phyloP scores from a whole-genome alignment of 2,888 invertebrate species.

The Drymonia ruficornis region DNA sequence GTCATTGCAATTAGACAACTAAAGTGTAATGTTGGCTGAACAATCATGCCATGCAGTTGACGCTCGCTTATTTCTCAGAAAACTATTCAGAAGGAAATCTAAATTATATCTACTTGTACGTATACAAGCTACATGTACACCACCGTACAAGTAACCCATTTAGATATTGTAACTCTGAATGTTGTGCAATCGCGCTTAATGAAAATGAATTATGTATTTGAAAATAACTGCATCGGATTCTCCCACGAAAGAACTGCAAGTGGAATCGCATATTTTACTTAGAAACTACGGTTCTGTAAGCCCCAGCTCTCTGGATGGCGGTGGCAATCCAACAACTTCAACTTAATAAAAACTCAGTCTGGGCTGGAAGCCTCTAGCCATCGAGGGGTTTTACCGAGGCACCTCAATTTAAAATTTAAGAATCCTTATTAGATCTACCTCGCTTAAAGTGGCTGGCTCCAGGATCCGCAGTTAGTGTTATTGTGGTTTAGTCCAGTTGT shows the following conservation, averaged over 20 bases:
- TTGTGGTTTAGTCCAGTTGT: conserved; percentile 8
- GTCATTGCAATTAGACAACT: too few relatives aligned
- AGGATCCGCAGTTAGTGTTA: conserved; percentile 5
- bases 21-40: too few relatives aligned
- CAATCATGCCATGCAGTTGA: too few relatives aligned
- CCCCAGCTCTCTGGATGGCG: conserved; percentile 26
- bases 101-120: too few relatives aligned
- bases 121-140: too few relatives aligned
- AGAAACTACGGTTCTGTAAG: conserved; percentile 34
- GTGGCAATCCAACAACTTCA: conserved; percentile 48
- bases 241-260: conserved; percentile 14
- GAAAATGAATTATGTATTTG: conserved; percentile 1
- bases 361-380: conserved; percentile 31
- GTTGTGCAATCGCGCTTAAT: not conserved
- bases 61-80: too few relatives aligned
- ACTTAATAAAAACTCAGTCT: conserved; percentile 52
- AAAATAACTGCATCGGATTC: not conserved
- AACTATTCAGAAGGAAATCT: too few relatives aligned
- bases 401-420: too few relatives aligned
- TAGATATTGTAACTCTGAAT: not conserved
- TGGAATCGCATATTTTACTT: conserved; percentile 26
- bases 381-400: conserved; percentile 12
- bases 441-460: not conserved
- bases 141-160: not conserved
- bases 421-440: not conserved